These are phyloP conservation scores for Thereva nobilitata DNA, from an alignment of 2,888 invertebrate species.

Conservation along the genomic window DNA sequence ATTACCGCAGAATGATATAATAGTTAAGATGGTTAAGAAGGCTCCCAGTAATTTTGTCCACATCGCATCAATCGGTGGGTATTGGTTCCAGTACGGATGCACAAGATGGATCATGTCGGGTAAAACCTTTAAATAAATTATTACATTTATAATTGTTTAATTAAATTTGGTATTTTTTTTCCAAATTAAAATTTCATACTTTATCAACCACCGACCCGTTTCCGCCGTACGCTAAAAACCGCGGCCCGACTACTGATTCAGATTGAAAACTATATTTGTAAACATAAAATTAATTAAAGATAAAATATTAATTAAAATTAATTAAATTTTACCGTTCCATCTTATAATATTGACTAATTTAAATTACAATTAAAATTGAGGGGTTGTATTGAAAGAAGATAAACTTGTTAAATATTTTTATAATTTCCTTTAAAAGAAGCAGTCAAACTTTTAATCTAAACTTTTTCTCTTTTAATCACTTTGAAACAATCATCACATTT, in stretches of 20 bases:
- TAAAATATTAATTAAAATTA: too few species aligned
- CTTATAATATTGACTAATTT: too few species aligned
- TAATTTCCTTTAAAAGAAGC: too few species aligned
- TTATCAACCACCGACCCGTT: slow-evolving; percentile 85
- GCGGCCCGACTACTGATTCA: slow-evolving; percentile 58
- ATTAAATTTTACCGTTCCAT: too few species aligned
- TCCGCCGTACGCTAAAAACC: slow-evolving; percentile 51
- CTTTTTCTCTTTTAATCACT: too few species aligned
- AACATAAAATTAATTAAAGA: neutral
- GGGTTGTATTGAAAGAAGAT: too few species aligned
- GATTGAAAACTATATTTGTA: slow-evolving; percentile 9
- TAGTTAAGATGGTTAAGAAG: slow-evolving; percentile 63
- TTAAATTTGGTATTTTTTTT: neutral
- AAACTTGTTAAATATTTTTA: too few species aligned
- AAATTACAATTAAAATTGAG: too few species aligned
- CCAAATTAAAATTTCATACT: slow-evolving; percentile 55
- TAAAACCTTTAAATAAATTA: slow-evolving; percentile 56
- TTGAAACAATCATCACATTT: too few species aligned
- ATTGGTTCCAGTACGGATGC: slow-evolving; percentile 64
- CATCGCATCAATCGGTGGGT: slow-evolving; percentile 60
- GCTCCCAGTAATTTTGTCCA: slow-evolving; percentile 65
- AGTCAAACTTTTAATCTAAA: too few species aligned
- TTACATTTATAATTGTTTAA: neutral
- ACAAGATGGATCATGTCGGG: slow-evolving; percentile 70
- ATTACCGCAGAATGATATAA: slow-evolving; percentile 54